Base-by-base conservation (phyloP, 2,888 invertebrate species). In the Cetonia aurata region DNA sequence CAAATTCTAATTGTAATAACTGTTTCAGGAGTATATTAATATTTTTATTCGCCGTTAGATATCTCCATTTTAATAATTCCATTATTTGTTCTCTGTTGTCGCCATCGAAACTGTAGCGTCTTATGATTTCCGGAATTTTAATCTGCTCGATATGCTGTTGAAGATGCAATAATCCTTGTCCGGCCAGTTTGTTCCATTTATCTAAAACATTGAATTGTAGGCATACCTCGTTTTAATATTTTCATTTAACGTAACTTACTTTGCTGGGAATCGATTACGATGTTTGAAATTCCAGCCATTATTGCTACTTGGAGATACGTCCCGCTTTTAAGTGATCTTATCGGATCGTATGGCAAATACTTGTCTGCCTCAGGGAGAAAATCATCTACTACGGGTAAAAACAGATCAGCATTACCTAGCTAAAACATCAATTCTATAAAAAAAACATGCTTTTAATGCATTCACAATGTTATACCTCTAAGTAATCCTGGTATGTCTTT, bases 221-320 rank as follows among this genome's bases (percentile, higher is more conserved):
- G 8, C 13, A n/a, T n/a, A 44, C 13, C 13, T 6, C 44, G 13
- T 44, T 44, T 33, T 10, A 37, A 15, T n/a, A 48, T 15, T 48
- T 3, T 57, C 4, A 44, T n/a, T n/a, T n/a, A 50, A 17, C 25
- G n/a, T 15, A 19, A 37, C 72, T 78, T 77, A 79, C 81, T 73
- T 66, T 77, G 75, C 70, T 82, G 77, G 12, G 78, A 74, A 71
- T 80, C 77, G 10, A 78, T 74, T 15, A 82, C 73, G 9, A 91
- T 88, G 77, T 89, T 89, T n/a, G 89, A 88, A 62, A 91, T 87
- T 19, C 93, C 93, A 60, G 91, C 86, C 67, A 93, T 83, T 55
- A 92, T 83, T 33, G 92, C 91, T 13, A 93, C 87, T 81, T 89
- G 88, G 69, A 86, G 83, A 76, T 86, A 87, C 71, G 86, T 84